These are phyloP conservation scores for Dunckerocampus dactyliophorus DNA, from an alignment of 2,113 vertebrate species.

Conservation along the genomic window DNA sequence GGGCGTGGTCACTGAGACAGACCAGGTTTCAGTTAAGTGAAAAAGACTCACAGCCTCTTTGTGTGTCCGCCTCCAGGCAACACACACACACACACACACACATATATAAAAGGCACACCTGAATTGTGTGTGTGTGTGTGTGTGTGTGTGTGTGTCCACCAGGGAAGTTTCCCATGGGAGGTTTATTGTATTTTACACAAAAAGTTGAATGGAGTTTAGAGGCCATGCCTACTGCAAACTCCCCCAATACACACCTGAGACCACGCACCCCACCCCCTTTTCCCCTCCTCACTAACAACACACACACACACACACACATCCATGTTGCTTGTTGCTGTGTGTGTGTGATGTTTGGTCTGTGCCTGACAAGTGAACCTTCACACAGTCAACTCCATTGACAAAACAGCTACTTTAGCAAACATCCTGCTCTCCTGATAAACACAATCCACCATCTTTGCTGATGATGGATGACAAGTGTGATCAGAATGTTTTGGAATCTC, in stretches of 20 bases:
- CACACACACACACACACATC: slow-evolving; percentile 2
- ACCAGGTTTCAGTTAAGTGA: slow-evolving; percentile 54
- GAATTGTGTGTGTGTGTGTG: slow-evolving; percentile 13
- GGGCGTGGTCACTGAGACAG: slow-evolving; percentile 45
- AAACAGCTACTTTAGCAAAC: too few species aligned
- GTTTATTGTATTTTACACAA: slow-evolving; percentile 30
- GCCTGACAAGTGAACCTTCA: too few species aligned
- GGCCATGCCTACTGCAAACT: slow-evolving; percentile 29
- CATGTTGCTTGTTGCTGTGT: too few species aligned
- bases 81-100: slow-evolving; percentile 24
- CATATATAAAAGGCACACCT: neutral
- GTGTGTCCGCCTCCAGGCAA: slow-evolving; percentile 37
- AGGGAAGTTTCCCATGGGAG: slow-evolving; percentile 27
- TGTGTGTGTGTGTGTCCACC: neutral
- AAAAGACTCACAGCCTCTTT: slow-evolving; percentile 46
- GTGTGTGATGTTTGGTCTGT: too few species aligned
- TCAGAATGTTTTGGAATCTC: too few species aligned
- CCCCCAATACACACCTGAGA: slow-evolving; percentile 32
- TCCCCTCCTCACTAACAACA: slow-evolving; percentile 2
- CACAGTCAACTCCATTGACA: too few species aligned
- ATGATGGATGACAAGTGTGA: too few species aligned
- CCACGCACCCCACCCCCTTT: slow-evolving; percentile 6
- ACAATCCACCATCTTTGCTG: too few species aligned
- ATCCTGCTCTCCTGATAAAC: too few species aligned
- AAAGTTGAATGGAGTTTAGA: slow-evolving; percentile 42